Percentiles rank a stretch among this genome's conserved stretches.
Conservation (phyloP, 2,888 invertebrate genomes). For the Ormyrus rosae region DNA sequence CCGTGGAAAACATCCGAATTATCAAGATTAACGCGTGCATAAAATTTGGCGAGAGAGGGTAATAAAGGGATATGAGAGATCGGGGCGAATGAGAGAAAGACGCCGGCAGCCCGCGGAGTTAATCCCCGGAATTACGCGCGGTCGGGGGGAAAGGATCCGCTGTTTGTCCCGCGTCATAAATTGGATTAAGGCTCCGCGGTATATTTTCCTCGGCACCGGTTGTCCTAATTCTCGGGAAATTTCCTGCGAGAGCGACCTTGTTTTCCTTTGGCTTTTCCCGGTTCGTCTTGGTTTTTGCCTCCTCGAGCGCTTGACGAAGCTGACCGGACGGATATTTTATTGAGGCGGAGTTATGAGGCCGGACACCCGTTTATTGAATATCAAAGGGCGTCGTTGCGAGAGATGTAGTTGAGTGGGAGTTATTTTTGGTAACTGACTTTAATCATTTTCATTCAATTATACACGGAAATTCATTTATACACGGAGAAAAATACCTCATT, state of each 20-base stretch:
- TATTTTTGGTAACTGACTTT: too few relatives aligned
- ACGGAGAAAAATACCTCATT: too few relatives aligned
- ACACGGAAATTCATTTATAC: too few relatives aligned
- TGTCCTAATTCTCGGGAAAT: constrained; percentile 31
- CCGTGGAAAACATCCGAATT: constrained; percentile 44
- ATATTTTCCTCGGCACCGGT: background rate
- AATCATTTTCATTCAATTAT: too few relatives aligned
- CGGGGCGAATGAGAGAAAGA: constrained; percentile 34
- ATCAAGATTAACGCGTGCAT: constrained; percentile 51
- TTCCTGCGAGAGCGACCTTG: background rate
- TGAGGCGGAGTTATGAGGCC: too few relatives aligned
- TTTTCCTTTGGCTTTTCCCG: constrained; percentile 7
- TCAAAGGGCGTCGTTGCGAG: too few relatives aligned
- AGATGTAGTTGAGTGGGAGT: too few relatives aligned
- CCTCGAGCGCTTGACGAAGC: constrained; percentile 30
- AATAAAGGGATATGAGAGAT: constrained; percentile 38
- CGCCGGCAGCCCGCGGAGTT: constrained; percentile 51
- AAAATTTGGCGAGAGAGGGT: constrained; percentile 38
- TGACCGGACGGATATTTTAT: too few relatives aligned
- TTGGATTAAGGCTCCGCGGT: constrained; percentile 67
- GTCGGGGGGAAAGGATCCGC: constrained; percentile 61
- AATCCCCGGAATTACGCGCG: constrained; percentile 66
- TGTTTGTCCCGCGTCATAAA: constrained; percentile 68
- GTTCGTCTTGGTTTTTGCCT: too few relatives aligned
- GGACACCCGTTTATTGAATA: too few relatives aligned